Percentiles rank a stretch among this genome's conserved stretches.
Evolutionary conservation across 2,113 vertebrate genomes (phyloP).

Genomic region (Tiliqua scincoides): DNA sequence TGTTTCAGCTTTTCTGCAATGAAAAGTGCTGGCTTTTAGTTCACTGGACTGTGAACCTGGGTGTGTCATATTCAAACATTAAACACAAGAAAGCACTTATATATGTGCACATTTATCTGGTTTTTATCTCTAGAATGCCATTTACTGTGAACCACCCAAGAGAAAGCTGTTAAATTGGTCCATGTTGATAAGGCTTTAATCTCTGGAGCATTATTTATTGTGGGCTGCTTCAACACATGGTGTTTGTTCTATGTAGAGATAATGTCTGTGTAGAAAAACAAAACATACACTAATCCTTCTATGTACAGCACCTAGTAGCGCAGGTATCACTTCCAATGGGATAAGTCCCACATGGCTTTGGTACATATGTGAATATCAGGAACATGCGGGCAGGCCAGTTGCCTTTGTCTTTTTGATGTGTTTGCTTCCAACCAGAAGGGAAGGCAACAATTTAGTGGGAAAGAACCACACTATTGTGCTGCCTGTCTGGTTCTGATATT

Average conservation of each 20-base stretch:
- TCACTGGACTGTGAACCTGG: slow-evolving; percentile 15
- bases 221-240: not conserved
- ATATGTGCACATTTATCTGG: slow-evolving; percentile 11
- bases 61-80: slow-evolving; percentile 1
- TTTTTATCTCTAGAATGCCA: not conserved
- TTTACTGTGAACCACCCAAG: not conserved
- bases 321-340: no score
- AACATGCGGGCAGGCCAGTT: not conserved
- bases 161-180: not conserved
- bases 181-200: slow-evolving; percentile 3
- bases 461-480: not conserved
- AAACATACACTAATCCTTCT: not conserved
- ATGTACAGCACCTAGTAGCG: not conserved
- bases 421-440: not conserved
- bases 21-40: not conserved
- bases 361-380: no score
- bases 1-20: not conserved
- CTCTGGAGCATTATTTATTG: not conserved
- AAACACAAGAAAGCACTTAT: not conserved
- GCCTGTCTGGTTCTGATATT: not conserved
- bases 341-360: no score
- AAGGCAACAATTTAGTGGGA: not conserved
- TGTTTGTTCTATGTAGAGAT: not conserved
- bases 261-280: not conserved
- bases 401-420: not conserved